Base-by-base conservation (phyloP, 2,888 invertebrate genomes). In the Plebejus melissa region DNA sequence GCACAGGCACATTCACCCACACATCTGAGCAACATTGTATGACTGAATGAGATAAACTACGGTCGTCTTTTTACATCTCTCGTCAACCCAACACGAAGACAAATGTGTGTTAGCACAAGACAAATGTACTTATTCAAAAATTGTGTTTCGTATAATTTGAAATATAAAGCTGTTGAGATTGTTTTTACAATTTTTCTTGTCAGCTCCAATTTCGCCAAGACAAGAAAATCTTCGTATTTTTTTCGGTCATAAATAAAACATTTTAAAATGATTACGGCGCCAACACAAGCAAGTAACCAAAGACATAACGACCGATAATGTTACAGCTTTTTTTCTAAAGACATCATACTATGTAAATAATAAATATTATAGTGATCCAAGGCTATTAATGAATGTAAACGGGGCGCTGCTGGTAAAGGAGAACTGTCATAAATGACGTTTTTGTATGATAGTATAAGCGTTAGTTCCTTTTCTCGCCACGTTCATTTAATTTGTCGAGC, bases 111-210 rank as follows among this genome's bases (percentile, higher is more conserved):
- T 65, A 36, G 16, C 32, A 13, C 4, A 60, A 65, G 65, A 65
- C 32, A 36, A 65, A 36, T 65, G 65, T 65, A 65, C 36, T 65
- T 65, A 65, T 65, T 65, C 32, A 65, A 65, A 65, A 65, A 65
- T 65, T 36, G 65, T 65, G 65, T 65, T 65, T 32, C 32, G 16
- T 65, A 65, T 65, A 65, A 65, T 65, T 65, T 36, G 65, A 65
- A 65, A 65, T 32, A 65, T 65, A 13, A 36, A 36, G 32, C 32
- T 65, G 32, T 65, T 65, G 65, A 65, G 65, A 65, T 65, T 65
- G 5, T 32, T 13, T 5, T 65, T 6, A 65, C 65, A 65, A 65
- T 65, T 65, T 65, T 13, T 65, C 65, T 65, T 65, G 65, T 65
- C 65, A 9, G 32, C 13, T 36, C 32, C 65, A 65, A 65, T 65